A percentile compares a stretch with the other conserved stretches of the same genome.
Evolutionary conservation across 35 echinoderm and acorn worm species (phyloP).

Genomic region (Heliocidaris erythrogramma): DNA sequence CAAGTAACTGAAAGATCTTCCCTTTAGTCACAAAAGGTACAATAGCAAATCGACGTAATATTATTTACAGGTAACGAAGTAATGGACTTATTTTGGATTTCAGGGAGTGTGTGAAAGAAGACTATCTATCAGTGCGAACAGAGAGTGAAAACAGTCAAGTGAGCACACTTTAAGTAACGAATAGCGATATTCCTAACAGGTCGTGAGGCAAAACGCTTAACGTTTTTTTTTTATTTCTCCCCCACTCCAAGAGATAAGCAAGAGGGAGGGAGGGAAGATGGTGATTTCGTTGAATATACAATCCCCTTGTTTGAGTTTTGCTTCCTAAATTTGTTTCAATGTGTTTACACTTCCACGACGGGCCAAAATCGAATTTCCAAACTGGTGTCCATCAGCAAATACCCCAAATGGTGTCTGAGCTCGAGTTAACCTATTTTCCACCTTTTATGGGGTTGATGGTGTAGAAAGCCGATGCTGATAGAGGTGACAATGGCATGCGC

Average conservation of each 20-base stretch:
- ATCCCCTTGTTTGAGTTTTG: neutral
- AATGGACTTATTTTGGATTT: no score
- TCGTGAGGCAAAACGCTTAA: no score
- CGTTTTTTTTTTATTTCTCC: no score
- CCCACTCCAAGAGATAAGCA: no score
- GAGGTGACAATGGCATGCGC: neutral
- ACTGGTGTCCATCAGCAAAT: neutral
- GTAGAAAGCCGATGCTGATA: neutral
- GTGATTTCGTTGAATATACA: neutral
- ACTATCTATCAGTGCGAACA: neutral
- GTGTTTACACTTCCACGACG: neutral
- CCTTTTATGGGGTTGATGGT: neutral
- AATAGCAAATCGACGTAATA: no score
- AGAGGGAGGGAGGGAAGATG: neutral
- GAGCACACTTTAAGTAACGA: conserved; percentile 11
- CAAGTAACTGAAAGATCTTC: no score
- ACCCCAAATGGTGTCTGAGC: neutral
- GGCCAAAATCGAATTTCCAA: neutral
- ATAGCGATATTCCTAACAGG: neutral
- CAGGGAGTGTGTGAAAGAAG: no score
- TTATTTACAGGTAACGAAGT: no score
- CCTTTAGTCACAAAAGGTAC: no score
- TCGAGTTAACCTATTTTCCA: neutral
- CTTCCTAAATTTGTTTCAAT: neutral
- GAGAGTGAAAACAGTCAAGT: neutral